Evolutionary conservation across 2,888 invertebrate species (phyloP).

Genomic region (Ferdinandea cuprea): DNA sequence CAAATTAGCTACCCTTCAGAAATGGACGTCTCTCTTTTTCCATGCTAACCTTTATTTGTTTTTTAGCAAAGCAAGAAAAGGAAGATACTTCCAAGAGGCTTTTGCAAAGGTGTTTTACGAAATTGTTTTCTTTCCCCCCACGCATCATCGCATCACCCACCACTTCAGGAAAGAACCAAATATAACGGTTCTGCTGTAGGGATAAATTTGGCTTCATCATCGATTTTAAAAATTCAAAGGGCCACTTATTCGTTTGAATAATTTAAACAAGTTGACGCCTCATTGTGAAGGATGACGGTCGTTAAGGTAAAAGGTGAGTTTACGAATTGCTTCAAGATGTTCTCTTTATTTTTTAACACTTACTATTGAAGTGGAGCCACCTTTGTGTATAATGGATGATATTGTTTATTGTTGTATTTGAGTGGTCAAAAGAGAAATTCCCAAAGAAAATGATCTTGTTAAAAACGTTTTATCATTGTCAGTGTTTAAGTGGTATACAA

Average conservation of each 20-base stretch:
- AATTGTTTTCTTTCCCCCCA: neutral
- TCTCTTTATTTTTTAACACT: slow-evolving; percentile 14
- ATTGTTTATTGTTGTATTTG: neutral
- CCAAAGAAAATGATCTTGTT: neutral
- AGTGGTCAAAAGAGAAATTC: neutral
- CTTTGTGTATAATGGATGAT: neutral
- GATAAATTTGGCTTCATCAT: slow-evolving; percentile 56
- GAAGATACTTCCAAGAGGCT: slow-evolving; percentile 18
- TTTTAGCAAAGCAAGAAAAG: slow-evolving; percentile 4
- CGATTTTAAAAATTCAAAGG: slow-evolving; percentile 69
- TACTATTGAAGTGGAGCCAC: neutral
- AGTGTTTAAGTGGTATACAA: no score
- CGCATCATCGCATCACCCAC: neutral
- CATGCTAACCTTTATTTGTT: slow-evolving; percentile 2
- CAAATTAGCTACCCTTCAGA: slow-evolving; percentile 56
- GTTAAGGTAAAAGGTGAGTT: slow-evolving; percentile 30
- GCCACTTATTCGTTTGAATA: slow-evolving; percentile 64
- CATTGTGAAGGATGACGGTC: slow-evolving; percentile 20
- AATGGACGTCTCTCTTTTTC: neutral
- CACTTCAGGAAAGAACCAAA: neutral
- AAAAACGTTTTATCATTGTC: no score
- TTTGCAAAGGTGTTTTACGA: slow-evolving; percentile 1
- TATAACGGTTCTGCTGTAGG: neutral
- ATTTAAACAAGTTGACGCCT: slow-evolving; percentile 53
- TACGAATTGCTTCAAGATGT: slow-evolving; percentile 10